These are phyloP conservation scores for Thripadectes ignobilis DNA, from an alignment of 2,797 vertebrate species.

Conservation along the genomic window DNA sequence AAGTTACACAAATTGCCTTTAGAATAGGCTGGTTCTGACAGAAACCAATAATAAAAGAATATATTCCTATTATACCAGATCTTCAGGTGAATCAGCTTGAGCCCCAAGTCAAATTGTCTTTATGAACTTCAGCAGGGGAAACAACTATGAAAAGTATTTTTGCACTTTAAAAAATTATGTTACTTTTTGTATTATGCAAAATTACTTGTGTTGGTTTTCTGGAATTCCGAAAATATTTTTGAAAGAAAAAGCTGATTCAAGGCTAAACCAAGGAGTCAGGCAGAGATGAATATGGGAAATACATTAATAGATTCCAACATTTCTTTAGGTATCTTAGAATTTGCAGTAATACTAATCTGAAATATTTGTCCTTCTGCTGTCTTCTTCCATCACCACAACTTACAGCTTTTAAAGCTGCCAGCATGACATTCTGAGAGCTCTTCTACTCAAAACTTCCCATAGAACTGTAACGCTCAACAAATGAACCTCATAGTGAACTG, in stretches of 20 bases:
- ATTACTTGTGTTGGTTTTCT: neutral
- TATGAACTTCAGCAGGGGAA: neutral
- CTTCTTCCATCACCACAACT: neutral
- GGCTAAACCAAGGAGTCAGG: neutral
- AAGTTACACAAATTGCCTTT: neutral
- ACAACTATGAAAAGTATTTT: neutral
- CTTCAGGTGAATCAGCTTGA: neutral
- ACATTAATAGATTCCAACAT: neutral
- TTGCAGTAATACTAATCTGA: neutral
- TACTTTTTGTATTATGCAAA: neutral
- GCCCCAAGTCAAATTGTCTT: neutral
- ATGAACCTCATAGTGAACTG: neutral
- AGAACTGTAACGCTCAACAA: neutral
- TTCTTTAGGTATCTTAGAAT: neutral
- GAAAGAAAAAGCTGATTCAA: neutral
- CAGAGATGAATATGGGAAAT: neutral
- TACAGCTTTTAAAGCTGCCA: neutral
- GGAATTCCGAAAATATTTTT: neutral
- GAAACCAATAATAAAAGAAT: neutral
- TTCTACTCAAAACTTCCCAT: neutral
- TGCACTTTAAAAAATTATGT: neutral
- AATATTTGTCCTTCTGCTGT: neutral
- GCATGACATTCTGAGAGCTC: neutral
- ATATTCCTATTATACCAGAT: neutral
- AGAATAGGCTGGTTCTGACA: neutral